phyloP scores from a whole-genome alignment of 2,113 vertebrate genomes.

The Alexandromys fortis region DNA sequence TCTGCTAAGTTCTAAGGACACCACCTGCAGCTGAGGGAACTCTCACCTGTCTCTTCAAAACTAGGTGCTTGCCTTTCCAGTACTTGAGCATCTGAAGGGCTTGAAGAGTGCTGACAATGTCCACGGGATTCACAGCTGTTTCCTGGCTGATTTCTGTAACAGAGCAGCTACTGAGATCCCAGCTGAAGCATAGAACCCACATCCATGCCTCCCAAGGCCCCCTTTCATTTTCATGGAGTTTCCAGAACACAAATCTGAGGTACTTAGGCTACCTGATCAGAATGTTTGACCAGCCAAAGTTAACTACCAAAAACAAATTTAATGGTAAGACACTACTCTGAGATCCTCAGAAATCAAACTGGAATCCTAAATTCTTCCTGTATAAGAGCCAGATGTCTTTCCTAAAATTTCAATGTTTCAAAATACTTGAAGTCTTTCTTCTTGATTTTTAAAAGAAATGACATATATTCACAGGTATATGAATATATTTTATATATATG shows the following conservation, averaged over 20 bases:
- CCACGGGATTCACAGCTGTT: conserved; percentile 97
- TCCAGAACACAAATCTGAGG: neutral
- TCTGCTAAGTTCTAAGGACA: neutral
- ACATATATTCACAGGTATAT: neutral
- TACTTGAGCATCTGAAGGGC: conserved; percentile 99
- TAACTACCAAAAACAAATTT: neutral
- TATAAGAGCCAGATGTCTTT: neutral
- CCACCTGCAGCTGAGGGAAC: neutral
- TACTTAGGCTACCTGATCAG: neutral
- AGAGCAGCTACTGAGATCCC: conserved; percentile 42
- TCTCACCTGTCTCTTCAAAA: conserved; percentile 97
- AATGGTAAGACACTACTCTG: neutral
- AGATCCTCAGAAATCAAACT: neutral
- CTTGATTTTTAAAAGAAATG: neutral
- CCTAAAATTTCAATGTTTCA: neutral
- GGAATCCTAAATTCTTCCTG: neutral
- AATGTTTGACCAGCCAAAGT: neutral
- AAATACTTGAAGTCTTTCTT: neutral
- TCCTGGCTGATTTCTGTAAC: conserved; percentile 98
- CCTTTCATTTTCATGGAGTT: neutral
- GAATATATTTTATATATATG: neutral
- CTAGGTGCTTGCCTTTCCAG: conserved; percentile 99
- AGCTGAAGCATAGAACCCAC: neutral
- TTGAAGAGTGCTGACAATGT: conserved; percentile 99
- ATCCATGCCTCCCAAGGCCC: neutral